phyloP scores from a whole-genome alignment of 2,797 vertebrate species.

The Leptoclinus maculatus region DNA sequence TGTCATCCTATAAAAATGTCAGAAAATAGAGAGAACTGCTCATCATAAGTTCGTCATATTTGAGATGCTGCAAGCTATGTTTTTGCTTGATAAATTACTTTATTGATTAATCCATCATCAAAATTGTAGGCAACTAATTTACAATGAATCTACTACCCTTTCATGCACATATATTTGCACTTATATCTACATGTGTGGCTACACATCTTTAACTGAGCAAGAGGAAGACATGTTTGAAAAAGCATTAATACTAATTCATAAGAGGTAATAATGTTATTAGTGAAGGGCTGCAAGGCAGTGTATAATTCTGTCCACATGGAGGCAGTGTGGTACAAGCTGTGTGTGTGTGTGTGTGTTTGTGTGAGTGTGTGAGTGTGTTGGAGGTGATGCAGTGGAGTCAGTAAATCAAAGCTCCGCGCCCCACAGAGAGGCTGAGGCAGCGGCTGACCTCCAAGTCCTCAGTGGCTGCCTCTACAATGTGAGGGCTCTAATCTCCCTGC shows the following conservation, averaged over 20 bases:
- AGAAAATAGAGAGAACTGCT: background rate
- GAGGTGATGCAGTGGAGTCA: conserved; percentile 69
- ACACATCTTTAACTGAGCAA: background rate
- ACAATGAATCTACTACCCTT: background rate
- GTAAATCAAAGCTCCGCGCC: conserved; percentile 75
- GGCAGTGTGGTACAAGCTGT: conserved; percentile 70
- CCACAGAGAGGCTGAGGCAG: conserved; percentile 78
- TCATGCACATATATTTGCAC: background rate
- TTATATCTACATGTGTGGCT: background rate
- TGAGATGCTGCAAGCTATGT: background rate
- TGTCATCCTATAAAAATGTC: background rate
- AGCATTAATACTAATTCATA: background rate
- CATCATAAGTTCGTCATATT: background rate
- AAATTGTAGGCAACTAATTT: background rate
- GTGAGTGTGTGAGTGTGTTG: conserved; percentile 22
- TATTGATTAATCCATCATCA: background rate
- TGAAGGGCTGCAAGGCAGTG: conserved; percentile 35
- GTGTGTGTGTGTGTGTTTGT: background rate
- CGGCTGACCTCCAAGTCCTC: conserved; percentile 80
- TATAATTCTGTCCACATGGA: conserved; percentile 63
- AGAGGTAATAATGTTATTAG: conserved; percentile 2
- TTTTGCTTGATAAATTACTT: background rate
- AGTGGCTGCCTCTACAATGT: conserved; percentile 57
- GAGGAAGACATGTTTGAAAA: background rate
- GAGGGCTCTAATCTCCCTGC: conserved; percentile 57